Evolutionary conservation across 1,140 invertebrate genomes (phyloP).

Genomic region (Saccostrea cuccullata): DNA sequence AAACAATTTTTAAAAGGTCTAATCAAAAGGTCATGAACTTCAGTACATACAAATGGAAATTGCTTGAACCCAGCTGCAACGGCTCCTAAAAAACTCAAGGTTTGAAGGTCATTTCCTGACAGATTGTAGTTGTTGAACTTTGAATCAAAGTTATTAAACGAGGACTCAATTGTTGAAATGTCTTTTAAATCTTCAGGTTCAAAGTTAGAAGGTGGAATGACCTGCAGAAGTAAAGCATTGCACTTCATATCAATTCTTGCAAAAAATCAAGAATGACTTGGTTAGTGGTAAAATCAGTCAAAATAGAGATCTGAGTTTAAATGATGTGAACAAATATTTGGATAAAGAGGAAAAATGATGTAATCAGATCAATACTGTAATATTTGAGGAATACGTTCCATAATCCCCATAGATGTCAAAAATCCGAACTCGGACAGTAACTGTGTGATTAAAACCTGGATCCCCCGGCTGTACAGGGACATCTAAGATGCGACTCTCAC

Average conservation of each 20-base stretch:
- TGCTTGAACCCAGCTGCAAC: background rate
- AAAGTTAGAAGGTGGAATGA: background rate
- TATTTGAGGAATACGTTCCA: background rate
- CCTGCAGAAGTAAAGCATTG: background rate
- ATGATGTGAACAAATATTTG: no score
- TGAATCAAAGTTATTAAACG: background rate
- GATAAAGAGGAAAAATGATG: background rate
- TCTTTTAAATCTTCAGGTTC: background rate
- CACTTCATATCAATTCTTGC: no score
- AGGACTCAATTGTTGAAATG: background rate
- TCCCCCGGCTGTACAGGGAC: background rate
- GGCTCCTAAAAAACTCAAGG: background rate
- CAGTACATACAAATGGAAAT: background rate
- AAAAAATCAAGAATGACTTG: no score
- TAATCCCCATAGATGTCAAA: slow-evolving; percentile 10
- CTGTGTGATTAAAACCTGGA: background rate
- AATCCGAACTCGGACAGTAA: background rate
- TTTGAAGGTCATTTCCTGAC: background rate
- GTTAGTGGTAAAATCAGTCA: no score
- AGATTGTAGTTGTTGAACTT: background rate
- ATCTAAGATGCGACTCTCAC: slow-evolving; percentile 1
- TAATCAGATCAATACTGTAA: background rate
- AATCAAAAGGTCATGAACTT: background rate
- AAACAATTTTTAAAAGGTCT: no score
- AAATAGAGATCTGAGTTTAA: no score